Percentiles rank a stretch among this genome's conserved stretches.
Evolutionary conservation across 1,140 invertebrate genomes (phyloP).

Genomic region (Orchesella cincta): DNA sequence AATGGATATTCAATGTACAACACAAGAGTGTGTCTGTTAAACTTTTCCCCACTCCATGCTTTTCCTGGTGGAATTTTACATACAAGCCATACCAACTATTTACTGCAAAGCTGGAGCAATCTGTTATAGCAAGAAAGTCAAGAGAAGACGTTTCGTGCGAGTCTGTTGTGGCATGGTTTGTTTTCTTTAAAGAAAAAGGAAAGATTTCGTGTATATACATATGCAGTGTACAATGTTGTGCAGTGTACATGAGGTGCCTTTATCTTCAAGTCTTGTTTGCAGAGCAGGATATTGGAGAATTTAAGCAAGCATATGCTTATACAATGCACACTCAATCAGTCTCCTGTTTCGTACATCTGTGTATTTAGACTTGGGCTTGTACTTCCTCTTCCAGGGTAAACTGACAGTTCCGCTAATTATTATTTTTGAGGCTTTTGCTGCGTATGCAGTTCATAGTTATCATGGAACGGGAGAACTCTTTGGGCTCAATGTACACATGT

Average conservation of each 20-base stretch:
- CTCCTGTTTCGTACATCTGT: neutral
- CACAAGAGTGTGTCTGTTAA: too few species aligned
- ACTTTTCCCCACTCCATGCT: too few species aligned
- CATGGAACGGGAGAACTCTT: too few species aligned
- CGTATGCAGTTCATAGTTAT: too few species aligned
- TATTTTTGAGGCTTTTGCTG: slow-evolving; percentile 36
- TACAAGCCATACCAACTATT: too few species aligned
- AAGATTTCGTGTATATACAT: slow-evolving; percentile 10
- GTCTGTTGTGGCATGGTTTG: slow-evolving; percentile 10
- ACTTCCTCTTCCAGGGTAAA: slow-evolving; percentile 42
- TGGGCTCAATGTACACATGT: too few species aligned
- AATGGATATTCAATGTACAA: too few species aligned
- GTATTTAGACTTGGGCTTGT: slow-evolving; percentile 36
- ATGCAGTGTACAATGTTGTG: neutral
- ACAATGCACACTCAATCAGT: too few species aligned
- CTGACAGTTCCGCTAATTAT: slow-evolving; percentile 42
- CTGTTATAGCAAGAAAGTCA: neutral
- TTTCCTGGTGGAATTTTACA: too few species aligned
- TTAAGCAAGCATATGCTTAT: too few species aligned
- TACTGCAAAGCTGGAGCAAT: slow-evolving; percentile 16
- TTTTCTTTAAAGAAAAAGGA: slow-evolving; percentile 20
- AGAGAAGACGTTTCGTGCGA: neutral
- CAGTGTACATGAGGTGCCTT: neutral
- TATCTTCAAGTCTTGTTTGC: neutral
- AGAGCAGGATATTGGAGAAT: neutral